Evolutionary conservation across 2,888 invertebrate species (phyloP), one percentile per base, ranked within the genome.

Genomic region (Epistrophe eligans): DNA sequence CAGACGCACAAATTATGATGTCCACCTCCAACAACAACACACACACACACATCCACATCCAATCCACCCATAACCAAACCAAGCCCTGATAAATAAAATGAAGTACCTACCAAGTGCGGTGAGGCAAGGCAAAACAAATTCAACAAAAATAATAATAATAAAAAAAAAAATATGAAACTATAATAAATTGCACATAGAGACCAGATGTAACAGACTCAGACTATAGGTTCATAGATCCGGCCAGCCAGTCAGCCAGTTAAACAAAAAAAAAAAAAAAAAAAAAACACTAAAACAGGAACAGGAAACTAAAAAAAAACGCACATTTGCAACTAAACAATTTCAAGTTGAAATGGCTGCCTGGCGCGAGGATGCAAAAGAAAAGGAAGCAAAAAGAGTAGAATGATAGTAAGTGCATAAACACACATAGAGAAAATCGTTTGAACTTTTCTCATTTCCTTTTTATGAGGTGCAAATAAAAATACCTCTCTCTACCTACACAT

Each of bases 401-500:
- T 5, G 17, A 57, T 45, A 28, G 40, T 45, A 40, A 62, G 45
- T 45, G n/a, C 24, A 32, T 19, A 19, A 15, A 24, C 3, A 24
- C 3, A 24, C 24, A 19, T 40, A 60, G 55, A 55, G 64, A 72
- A 74, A 84, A 79, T 45, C 79, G 82, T 87, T 87, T 82, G 79
- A 89, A 89, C 90, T 89, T 79, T 89, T 90, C 90, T 90, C 91
- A 91, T 91, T 91, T 91, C 89, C 87, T 89, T 91, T 92, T 92
- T 91, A 92, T 91, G 91, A 92, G 91, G 91, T 91, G 91, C 90
- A 92, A 92, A 92, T 91, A 91, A 91, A 92, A 92, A 90, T 90
- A 90, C 88, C 72, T 77, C 60, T 24, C 11, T 77, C 38, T 19
- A 38, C 38, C 62, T 38, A 38, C 43, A 35, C 55, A 67, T 77